Conservation (phyloP, 2,888 invertebrate species). For the Xanthia icteritia region DNA sequence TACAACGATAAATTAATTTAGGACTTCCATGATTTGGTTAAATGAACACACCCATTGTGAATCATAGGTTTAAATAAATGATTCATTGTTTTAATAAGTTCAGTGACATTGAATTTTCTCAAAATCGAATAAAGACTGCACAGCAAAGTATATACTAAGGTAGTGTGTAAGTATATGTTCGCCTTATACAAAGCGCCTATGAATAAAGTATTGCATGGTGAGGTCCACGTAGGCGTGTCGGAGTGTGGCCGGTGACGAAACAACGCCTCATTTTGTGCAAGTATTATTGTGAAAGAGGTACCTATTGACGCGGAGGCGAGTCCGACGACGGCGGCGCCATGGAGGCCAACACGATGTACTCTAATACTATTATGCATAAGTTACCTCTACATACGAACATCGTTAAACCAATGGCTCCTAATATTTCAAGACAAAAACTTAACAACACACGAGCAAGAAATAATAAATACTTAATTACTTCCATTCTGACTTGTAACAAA, state of each 20-base stretch:
- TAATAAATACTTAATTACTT: constrained; percentile 46
- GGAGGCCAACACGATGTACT: constrained; percentile 75
- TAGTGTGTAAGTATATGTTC: constrained; percentile 34
- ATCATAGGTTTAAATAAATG: constrained; percentile 48
- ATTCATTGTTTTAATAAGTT: constrained; percentile 63
- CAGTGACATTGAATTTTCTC: constrained; percentile 60
- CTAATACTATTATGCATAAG: constrained; percentile 66
- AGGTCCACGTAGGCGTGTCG: constrained; percentile 84
- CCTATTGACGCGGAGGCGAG: constrained; percentile 81
- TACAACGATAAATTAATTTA: constrained; percentile 36
- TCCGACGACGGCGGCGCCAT: constrained; percentile 75
- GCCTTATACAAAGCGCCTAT: constrained; percentile 60
- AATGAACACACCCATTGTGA: constrained; percentile 27
- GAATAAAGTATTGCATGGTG: constrained; percentile 75
- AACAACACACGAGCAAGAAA: constrained; percentile 40
- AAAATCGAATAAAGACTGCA: constrained; percentile 32
- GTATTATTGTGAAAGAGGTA: constrained; percentile 86
- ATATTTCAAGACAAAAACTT: constrained; percentile 50
- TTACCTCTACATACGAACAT: constrained; percentile 50
- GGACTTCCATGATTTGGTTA: constrained; percentile 29
- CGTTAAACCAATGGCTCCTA: constrained; percentile 43
- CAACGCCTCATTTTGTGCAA: constrained; percentile 85
- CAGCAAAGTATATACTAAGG: constrained; percentile 18
- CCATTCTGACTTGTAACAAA: constrained; percentile 42
- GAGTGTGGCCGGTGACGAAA: constrained; percentile 85